These are phyloP conservation scores for Xanthorhoe spadicearia DNA, from an alignment of 2,888 invertebrate species.

Conservation along the genomic window DNA sequence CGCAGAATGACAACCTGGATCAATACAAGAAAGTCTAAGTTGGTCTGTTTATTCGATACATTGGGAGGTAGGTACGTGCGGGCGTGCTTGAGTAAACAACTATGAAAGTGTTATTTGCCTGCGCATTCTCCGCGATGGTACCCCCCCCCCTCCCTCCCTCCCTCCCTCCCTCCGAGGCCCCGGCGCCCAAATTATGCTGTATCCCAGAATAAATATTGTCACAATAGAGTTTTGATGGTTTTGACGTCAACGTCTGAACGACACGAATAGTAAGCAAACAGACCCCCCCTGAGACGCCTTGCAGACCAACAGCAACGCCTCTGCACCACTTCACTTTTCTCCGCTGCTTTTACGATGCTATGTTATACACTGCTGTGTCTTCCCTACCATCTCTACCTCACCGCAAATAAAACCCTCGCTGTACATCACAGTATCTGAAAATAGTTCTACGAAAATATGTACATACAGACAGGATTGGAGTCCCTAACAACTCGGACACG, in stretches of 20 bases:
- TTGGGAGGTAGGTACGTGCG: conserved; percentile 1
- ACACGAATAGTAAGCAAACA: conserved; percentile 44
- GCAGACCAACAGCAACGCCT: conserved; percentile 48
- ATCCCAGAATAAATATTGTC: conserved; percentile 54
- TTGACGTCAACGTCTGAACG: conserved; percentile 40
- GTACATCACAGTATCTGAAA: conserved; percentile 8
- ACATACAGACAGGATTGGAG: conserved; percentile 52
- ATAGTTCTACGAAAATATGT: conserved; percentile 32
- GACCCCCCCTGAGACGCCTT: conserved; percentile 63
- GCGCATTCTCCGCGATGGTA: conserved; percentile 5
- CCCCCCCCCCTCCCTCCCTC: conserved; percentile 3
- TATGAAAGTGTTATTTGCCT: conserved; percentile 20
- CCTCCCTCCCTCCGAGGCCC: conserved; percentile 3
- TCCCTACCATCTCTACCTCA: neutral
- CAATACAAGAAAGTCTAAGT: neutral
- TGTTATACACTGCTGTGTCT: conserved; percentile 18
- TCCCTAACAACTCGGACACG: conserved; percentile 68
- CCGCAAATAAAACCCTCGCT: conserved; percentile 9
- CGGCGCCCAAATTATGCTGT: conserved; percentile 41
- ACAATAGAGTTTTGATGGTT: conserved; percentile 49
- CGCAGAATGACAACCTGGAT: neutral
- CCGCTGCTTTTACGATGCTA: neutral
- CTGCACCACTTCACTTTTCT: conserved; percentile 27
- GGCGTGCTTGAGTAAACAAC: conserved; percentile 12
- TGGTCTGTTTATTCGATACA: conserved; percentile 8